Percentiles rank a stretch among this genome's conserved stretches.
Evolutionary conservation across 2,797 vertebrate genomes (phyloP).

Genomic region (Mallotus villosus): DNA sequence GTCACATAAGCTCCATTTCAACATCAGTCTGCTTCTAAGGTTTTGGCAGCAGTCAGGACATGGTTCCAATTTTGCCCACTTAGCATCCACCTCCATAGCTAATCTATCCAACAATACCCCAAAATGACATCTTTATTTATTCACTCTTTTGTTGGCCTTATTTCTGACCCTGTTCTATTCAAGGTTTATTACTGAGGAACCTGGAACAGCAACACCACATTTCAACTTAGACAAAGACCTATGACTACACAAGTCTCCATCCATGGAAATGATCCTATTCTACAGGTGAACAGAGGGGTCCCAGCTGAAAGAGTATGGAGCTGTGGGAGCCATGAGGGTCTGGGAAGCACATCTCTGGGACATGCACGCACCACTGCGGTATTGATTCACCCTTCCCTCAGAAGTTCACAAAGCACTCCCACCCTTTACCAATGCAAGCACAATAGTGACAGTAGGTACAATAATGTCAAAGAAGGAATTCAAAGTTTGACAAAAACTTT

Average conservation of each 20-base stretch:
- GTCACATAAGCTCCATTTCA: slow-evolving; percentile 16
- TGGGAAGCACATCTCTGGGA: slow-evolving; percentile 43
- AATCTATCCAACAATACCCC: slow-evolving; percentile 7
- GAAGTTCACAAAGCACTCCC: slow-evolving; percentile 57
- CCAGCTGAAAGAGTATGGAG: slow-evolving; percentile 67
- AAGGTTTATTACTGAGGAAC: slow-evolving; percentile 51
- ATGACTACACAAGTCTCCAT: slow-evolving; percentile 52
- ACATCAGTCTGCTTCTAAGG: neutral
- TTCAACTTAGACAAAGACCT: slow-evolving; percentile 47
- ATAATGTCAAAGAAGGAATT: too few relatives aligned
- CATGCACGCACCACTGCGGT: slow-evolving; percentile 62
- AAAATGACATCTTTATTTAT: slow-evolving; percentile 39
- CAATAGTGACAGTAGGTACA: too few relatives aligned
- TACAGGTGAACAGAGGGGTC: slow-evolving; percentile 60
- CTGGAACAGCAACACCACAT: slow-evolving; percentile 53
- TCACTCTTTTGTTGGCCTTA: slow-evolving; percentile 9
- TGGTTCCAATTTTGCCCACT: too few relatives aligned
- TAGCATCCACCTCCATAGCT: neutral
- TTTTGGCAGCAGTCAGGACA: too few relatives aligned
- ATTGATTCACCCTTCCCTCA: slow-evolving; percentile 60
- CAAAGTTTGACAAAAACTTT: slow-evolving; percentile 8
- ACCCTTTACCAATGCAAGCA: slow-evolving; percentile 13
- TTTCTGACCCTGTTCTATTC: slow-evolving; percentile 51
- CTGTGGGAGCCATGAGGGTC: slow-evolving; percentile 49
- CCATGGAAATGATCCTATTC: slow-evolving; percentile 60